Evolutionary conservation across 2,797 vertebrate species (phyloP).

Genomic region (Centropyge bicolor): DNA sequence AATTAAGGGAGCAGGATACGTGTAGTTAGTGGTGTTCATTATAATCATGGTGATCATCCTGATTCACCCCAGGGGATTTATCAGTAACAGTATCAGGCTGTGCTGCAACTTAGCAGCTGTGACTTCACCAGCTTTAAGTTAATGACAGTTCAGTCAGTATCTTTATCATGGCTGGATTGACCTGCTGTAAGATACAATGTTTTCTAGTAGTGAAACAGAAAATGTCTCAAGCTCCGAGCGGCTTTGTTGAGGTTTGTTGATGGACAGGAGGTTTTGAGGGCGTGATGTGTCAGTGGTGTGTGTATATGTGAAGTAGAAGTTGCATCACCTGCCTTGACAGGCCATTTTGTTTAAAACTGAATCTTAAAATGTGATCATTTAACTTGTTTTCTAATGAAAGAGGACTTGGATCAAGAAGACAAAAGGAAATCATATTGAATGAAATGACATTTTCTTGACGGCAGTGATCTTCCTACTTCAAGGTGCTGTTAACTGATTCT

Average conservation of each 20-base stretch:
- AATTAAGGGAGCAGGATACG: constrained; percentile 62
- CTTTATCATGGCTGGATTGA: neutral
- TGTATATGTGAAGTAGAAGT: neutral
- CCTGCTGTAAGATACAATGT: neutral
- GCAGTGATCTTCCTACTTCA: neutral
- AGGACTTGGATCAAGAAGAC: neutral
- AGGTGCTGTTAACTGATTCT: neutral
- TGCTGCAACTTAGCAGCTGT: neutral
- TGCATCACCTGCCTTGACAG: neutral
- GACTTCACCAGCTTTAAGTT: neutral
- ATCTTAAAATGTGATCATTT: constrained; percentile 4
- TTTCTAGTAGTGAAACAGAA: neutral
- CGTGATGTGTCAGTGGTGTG: neutral
- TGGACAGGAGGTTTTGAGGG: neutral
- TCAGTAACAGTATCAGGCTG: constrained; percentile 16
- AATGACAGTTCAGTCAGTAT: constrained; percentile 8
- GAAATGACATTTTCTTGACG: neutral
- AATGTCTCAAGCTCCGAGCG: neutral
- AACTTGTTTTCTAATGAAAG: neutral
- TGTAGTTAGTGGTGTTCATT: constrained; percentile 44
- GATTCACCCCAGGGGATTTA: constrained; percentile 29
- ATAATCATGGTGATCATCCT: constrained; percentile 32
- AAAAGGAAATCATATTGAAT: neutral
- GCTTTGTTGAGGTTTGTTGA: neutral
- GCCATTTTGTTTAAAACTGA: constrained; percentile 8